Evolutionary conservation across 2,888 invertebrate species (phyloP).

Genomic region (Dyspetes luteomarginatus): DNA sequence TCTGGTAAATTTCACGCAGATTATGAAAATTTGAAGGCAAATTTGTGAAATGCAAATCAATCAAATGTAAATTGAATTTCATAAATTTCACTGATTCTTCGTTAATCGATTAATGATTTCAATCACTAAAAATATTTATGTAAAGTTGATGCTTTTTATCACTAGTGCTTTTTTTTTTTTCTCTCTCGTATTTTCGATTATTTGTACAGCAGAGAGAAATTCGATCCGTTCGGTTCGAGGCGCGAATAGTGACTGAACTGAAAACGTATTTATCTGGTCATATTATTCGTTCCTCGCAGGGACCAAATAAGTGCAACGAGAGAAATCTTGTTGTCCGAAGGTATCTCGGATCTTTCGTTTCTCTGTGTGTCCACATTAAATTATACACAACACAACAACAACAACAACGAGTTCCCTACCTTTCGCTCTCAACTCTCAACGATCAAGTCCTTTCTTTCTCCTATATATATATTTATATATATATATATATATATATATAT

Average conservation of each 20-base stretch:
- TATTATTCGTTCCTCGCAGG: constrained; percentile 44
- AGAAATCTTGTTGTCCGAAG: constrained; percentile 54
- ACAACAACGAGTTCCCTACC: constrained; percentile 21
- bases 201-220: background rate
- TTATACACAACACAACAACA: constrained; percentile 8
- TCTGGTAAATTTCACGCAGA: too few relatives aligned
- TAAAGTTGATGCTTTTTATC: too few relatives aligned
- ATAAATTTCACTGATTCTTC: background rate
- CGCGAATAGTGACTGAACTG: constrained; percentile 52
- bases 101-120: background rate
- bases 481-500: background rate
- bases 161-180: background rate
- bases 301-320: constrained; percentile 47
- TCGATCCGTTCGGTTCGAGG: constrained; percentile 33
- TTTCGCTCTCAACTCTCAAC: background rate
- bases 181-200: constrained; percentile 33
- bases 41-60: background rate
- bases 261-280: constrained; percentile 35
- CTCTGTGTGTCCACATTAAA: background rate
- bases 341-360: constrained; percentile 25
- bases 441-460: background rate
- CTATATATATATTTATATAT: background rate
- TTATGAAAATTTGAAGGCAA: too few relatives aligned
- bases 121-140: too few relatives aligned
- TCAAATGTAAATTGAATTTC: background rate